Evolutionary conservation across 2,888 invertebrate species (phyloP).

Genomic region (Lamellibrachia columna): DNA sequence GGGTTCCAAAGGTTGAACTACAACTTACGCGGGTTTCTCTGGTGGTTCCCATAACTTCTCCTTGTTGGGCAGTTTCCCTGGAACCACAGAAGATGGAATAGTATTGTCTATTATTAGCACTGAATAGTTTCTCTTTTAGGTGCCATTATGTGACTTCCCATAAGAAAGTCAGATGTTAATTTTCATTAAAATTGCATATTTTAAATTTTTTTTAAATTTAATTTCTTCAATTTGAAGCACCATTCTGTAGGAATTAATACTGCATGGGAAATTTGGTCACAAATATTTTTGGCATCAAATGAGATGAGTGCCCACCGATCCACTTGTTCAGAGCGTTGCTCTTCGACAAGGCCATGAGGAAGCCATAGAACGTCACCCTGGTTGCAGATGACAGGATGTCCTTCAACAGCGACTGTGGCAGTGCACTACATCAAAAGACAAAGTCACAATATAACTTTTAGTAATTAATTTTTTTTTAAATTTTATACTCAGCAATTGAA

Average conservation of each 20-base stretch:
- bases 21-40: constrained; percentile 27
- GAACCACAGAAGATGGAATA: background rate
- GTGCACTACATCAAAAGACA: constrained; percentile 50
- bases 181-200: too few species aligned
- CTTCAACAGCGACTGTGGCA: constrained; percentile 53
- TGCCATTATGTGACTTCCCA: background rate
- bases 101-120: background rate
- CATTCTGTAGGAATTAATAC: too few species aligned
- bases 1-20: background rate
- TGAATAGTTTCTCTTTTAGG: background rate
- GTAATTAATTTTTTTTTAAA: background rate
- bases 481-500: background rate
- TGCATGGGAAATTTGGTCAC: background rate
- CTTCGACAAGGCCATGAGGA: constrained; percentile 62
- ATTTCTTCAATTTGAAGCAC: too few species aligned
- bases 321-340: constrained; percentile 58
- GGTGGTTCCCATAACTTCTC: constrained; percentile 34
- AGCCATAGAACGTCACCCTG: constrained; percentile 61
- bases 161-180: background rate
- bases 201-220: too few species aligned
- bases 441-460: background rate
- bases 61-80: constrained; percentile 41
- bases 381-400: constrained; percentile 58
- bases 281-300: background rate
- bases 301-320: constrained; percentile 51